phyloP scores from a whole-genome alignment of 2,888 invertebrate genomes.

The Caenorhabditis sp. region DNA sequence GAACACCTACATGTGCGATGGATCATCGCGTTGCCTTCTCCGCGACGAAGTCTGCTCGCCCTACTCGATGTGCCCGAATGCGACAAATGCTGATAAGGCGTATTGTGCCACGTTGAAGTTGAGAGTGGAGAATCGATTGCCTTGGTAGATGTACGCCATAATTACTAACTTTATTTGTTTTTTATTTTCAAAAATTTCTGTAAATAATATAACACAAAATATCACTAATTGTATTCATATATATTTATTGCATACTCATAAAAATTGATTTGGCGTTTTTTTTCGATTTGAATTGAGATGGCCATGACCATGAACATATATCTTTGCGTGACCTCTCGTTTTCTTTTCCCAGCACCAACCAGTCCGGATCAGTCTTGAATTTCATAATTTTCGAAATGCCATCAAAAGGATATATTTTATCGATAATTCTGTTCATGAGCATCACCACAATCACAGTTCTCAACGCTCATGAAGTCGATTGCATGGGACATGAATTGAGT shows the following conservation, averaged over 20 bases:
- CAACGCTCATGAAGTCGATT: not conserved
- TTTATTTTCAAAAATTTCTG: not conserved
- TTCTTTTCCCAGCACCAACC: no score
- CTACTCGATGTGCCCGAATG: conserved; percentile 60
- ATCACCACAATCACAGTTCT: not conserved
- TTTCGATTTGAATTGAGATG: no score
- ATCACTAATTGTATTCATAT: not conserved
- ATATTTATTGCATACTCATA: not conserved
- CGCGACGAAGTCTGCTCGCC: conserved; percentile 61
- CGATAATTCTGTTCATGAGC: not conserved
- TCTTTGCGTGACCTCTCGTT: no score
- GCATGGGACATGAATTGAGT: not conserved
- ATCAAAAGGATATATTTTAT: not conserved
- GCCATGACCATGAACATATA: no score
- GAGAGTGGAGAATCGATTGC: conserved; percentile 2
- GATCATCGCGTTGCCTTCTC: conserved; percentile 54
- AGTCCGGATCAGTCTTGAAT: not conserved
- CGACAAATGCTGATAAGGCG: conserved; percentile 55
- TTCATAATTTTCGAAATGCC: not conserved
- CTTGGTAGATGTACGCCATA: not conserved
- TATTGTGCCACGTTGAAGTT: conserved; percentile 33
- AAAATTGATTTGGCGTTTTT: not conserved
- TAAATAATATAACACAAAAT: not conserved
- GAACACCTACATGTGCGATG: conserved; percentile 59
- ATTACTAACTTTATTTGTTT: no score